Conservation (phyloP, 92 coral and sea anemone genomes). For the Metridium senile region DNA sequence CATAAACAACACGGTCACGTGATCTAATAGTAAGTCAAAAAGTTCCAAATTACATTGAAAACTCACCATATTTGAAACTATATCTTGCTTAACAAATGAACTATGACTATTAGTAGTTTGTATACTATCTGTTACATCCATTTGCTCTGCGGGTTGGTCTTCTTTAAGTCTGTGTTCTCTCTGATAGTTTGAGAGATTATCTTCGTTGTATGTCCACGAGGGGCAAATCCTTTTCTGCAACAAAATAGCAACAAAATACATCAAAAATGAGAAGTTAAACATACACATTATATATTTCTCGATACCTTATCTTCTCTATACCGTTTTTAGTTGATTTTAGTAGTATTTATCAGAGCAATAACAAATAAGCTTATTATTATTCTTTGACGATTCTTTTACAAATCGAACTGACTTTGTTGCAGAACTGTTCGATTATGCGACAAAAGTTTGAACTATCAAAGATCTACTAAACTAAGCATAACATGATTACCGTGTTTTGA, state of each 20-base stretch:
- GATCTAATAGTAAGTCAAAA: neutral
- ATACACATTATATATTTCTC: no score
- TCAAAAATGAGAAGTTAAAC: no score
- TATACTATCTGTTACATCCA: conserved; percentile 8
- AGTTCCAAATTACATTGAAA: neutral
- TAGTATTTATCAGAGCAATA: no score
- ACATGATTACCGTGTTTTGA: conserved; percentile 9
- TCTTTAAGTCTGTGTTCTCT: neutral
- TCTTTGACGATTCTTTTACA: no score
- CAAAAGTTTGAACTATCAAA: no score
- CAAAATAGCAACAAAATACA: neutral
- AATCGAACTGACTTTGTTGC: no score
- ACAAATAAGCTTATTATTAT: no score
- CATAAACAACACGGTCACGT: neutral
- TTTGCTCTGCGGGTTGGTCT: neutral
- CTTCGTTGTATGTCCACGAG: neutral
- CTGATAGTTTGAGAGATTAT: neutral
- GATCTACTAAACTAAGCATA: neutral
- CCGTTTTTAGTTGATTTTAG: no score
- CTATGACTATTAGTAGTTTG: neutral
- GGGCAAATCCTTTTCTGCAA: conserved; percentile 23
- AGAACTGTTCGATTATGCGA: no score
- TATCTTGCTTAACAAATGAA: neutral
- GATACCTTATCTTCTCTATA: no score
- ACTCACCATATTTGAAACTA: conserved; percentile 10